Percentiles rank a stretch among this genome's conserved stretches.
These are phyloP conservation scores for Arnoldichthys spilopterus DNA, from an alignment of 2,797 vertebrate genomes.

Conservation along the genomic window DNA sequence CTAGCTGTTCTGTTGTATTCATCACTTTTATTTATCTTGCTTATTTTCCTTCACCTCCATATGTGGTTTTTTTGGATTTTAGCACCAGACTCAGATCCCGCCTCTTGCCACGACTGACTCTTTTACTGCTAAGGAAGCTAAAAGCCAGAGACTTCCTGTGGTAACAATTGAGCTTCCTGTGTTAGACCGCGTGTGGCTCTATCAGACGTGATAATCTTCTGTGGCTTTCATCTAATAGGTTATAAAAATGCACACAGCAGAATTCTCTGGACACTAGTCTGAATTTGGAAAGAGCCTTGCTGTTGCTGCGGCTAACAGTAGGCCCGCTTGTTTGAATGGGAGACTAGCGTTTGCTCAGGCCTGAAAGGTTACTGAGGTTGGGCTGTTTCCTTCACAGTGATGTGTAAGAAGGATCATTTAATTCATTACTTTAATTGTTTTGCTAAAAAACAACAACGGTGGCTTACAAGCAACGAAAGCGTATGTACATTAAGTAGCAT, in stretches of 20 bases:
- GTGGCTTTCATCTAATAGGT: constrained; percentile 49
- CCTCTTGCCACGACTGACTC: constrained; percentile 43
- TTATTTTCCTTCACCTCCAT: not conserved
- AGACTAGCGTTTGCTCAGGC: not conserved
- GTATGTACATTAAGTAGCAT: too few relatives aligned
- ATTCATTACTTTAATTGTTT: not conserved
- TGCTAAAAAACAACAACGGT: not conserved
- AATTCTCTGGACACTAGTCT: constrained; percentile 19
- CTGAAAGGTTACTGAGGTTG: constrained; percentile 24
- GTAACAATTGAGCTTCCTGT: constrained; percentile 63
- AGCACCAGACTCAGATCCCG: constrained; percentile 28
- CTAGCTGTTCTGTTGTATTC: not conserved
- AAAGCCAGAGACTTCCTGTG: constrained; percentile 58
- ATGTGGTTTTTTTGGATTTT: constrained; percentile 3
- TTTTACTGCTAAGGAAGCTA: constrained; percentile 44
- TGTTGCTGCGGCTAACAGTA: not conserved
- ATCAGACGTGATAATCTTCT: constrained; percentile 60
- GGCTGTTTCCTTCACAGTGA: not conserved
- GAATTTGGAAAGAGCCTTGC: constrained; percentile 26
- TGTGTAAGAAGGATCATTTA: not conserved
- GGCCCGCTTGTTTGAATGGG: not conserved
- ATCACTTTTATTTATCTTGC: not conserved
- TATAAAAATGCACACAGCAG: constrained; percentile 30
- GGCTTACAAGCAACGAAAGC: not conserved
- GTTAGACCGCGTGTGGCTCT: constrained; percentile 54